Evolutionary conservation across 2,113 vertebrate species (phyloP), one percentile per base, ranked within the genome.

Genomic region (Cygnus buccinator): DNA sequence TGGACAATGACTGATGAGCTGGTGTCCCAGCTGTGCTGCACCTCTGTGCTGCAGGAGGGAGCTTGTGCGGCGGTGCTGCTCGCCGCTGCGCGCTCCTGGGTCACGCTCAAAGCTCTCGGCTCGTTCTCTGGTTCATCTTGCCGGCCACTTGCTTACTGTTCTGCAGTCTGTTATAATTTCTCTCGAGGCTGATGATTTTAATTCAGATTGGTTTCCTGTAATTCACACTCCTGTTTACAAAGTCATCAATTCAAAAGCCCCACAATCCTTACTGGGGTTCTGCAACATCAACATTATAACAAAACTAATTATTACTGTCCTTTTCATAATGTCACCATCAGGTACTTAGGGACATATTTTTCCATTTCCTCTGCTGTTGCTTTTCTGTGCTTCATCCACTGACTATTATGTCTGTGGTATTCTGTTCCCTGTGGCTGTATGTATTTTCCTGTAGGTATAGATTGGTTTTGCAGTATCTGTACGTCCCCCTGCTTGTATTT

Each of bases 241-340:
- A 37, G 65, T 68, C 35, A 19, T 55, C 3, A 4, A 13, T 23
- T 62, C 35, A 31, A 33, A 35, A 71, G 58, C 31, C 50, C 66
- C n/a, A 3, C 35, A 8, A 59, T 16, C 41, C 31, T 43, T 5
- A 26, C 58, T 29, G 50, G 44, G 74, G 21, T 43, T 37, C 31
- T 72, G 75, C 66, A 4, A 2, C 10, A 7, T 8, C 50, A 21
- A 9, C 14, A 4, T n/a, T 3, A 8, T 2, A 7, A 23, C 58
- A 6, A 2, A 37, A n/a, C 57, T 25, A 3, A 29, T 35, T 25
- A 13, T 14, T 12, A 28, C 25, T 17, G 13, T n/a, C 75, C 54
- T n/a, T 16, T 50, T 35, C 33, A 0, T 8, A 2, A 31, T 2
- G 29, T 68, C 55, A 12, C 39, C 9, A 1, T 10, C 7, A 4